Evolutionary conservation across 2,888 invertebrate species (phyloP), one percentile per base, ranked within the genome.

Genomic region (Drosophila macrothrix): DNA sequence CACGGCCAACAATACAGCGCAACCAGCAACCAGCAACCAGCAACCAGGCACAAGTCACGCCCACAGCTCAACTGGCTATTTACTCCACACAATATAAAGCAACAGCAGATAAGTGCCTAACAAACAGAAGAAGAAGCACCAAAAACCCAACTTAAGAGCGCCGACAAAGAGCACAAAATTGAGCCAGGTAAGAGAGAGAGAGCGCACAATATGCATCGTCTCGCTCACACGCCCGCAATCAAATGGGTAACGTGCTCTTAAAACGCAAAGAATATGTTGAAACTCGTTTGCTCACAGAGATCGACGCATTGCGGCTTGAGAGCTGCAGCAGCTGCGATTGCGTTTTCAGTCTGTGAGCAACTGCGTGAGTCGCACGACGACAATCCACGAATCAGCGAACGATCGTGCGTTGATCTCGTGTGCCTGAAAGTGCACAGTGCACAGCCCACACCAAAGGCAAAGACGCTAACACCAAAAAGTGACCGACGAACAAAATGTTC

Each of bases 301-400:
- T 31, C 31, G 49, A 43, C 16, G 39, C 25, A 25, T 9, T n/a
- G 41, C 37, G 70, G 70, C 82, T 76, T 77, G 74, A 79, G 85
- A 84, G 85, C 68, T 55, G n/a, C 70, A 29, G 29, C 41, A 22
- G 37, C 54, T 50, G 16, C 41, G 63, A 41, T 55, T 68, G 76
- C 80, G 82, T 50, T 64, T 80, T 86, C 88, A 86, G 88, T 86
- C 85, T 80, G 83, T 88, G 78, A 85, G 83, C 67, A 75, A 70
- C 88, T 88, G 88, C 79, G 88, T 82, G 70, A 78, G 75, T 71
- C 71, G 83, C 67, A 85, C 88, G 83, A 88, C 88, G 56, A 29
- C 56, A 83, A 88, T 80, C 67, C 63, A 76, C 83, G 76, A 80
- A 76, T 76, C 69, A 75, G 71, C 79, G 75, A 67, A 66, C 66